These are phyloP conservation scores for Illadopsis cleaveri DNA, from an alignment of 2,113 vertebrate genomes.

Conservation along the genomic window DNA sequence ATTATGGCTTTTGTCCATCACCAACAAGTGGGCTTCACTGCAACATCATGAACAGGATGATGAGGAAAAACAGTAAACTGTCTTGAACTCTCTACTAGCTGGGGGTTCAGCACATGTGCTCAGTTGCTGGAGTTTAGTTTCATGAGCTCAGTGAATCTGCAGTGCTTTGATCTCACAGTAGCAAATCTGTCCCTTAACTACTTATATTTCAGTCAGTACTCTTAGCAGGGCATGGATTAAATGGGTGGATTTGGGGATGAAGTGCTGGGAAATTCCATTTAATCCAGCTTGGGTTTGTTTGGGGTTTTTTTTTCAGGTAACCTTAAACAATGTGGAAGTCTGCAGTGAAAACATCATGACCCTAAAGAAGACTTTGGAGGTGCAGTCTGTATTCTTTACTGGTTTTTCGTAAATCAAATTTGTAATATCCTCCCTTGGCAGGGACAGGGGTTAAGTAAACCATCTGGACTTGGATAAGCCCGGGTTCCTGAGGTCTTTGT, in stretches of 20 bases:
- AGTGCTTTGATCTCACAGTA: neutral
- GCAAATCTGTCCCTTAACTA: neutral
- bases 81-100: neutral
- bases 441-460: accelerated
- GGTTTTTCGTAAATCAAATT: neutral
- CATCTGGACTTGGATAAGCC: neutral
- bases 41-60: neutral
- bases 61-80: neutral
- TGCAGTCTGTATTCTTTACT: slow-evolving; percentile 42
- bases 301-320: slow-evolving; percentile 76
- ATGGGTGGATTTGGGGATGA: neutral
- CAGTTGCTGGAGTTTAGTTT: neutral
- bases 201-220: neutral
- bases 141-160: neutral
- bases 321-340: slow-evolving; percentile 94
- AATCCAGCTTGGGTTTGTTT: neutral
- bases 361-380: slow-evolving; percentile 95
- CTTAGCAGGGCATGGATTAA: neutral
- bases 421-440: neutral
- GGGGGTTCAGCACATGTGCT: neutral
- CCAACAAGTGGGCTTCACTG: neutral
- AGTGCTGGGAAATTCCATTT: neutral
- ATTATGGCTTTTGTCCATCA: neutral
- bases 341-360: slow-evolving; percentile 98
- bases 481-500: neutral